Evolutionary conservation across 2,888 invertebrate genomes (phyloP), one percentile per base, ranked within the genome.

Genomic region (Trachelus iudaicus): DNA sequence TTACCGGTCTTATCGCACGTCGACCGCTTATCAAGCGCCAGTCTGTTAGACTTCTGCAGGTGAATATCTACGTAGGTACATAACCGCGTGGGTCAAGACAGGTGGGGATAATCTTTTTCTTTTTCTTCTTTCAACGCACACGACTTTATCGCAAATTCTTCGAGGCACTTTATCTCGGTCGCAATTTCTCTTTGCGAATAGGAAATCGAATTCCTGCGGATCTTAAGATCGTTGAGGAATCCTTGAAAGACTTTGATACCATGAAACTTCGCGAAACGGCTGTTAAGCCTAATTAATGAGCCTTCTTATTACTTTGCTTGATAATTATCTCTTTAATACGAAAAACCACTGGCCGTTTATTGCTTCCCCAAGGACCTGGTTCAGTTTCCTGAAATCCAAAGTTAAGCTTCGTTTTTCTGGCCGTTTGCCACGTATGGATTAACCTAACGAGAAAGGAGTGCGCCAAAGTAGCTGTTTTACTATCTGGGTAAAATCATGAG

Each of bases 21-120:
- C 85, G 82, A 83, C 81, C 83, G 85, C 86, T 88, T 88, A 88
- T 88, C 88, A 88, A 87, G 85, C 87, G 85, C 83, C 85, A 85
- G 87, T 84, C 85, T 83, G 85, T 82, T 84, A 83, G 83, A 82
- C 77, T 77, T 69, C 77, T 81, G 80, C 86, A 86, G 87, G 86
- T 87, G 86, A 88, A 85, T 82, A 82, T 75, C 80, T 31, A n/a
- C 34, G 31, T n/a, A 35, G 35, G 33, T 73, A 73, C 23, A n/a
- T 76, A 76, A 40, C 37, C 34, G 73, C 30, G 71, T 23, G 56
- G 23, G 9, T 35, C 71, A 34, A 34, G 31, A 34, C 31, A 34
- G 71, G 34, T 31, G 71, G 71, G 34, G 71, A 71, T 31, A 31
- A 31, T 12, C 11, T 40, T 12, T 3, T 40, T 74, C 31, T 74